Evolutionary conservation across 2,888 invertebrate genomes (phyloP), one percentile per base, ranked within the genome.

Genomic region (Ormia ochracea): DNA sequence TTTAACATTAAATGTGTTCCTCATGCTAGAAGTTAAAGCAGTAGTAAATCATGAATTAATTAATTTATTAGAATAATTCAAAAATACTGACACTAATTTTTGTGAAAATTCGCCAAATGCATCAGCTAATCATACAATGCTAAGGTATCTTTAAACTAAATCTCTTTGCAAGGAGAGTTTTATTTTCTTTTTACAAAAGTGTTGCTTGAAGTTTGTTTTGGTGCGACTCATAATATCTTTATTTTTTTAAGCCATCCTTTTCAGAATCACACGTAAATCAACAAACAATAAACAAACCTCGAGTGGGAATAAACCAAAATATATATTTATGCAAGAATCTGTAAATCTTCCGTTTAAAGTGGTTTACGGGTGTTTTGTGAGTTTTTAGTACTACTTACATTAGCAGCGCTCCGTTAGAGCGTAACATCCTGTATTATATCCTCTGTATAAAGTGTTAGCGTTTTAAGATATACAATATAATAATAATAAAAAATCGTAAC

Each of bases 401-500:
- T 88, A 85, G 86, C 85, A 85, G 88, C 88, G 86, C 88, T 87
- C 88, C 87, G 89, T 89, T 89, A 89, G 88, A 89, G 89, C 87
- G 89, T 89, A 86, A 89, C 88, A 86, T 89, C 89, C 89, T 89
- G 89, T 85, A 89, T 89, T 85, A 89, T 89, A 86, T 89, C 89
- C 87, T 89, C 89, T 87, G 83, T 81, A 82, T 72, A 72, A 68
- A 76, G 12, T 45, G 78, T 21, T 73, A 73, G 81, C 82, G 70
- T 78, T 70, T 72, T 19, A 56, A 59, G 26, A 75, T 28, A 82
- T 43, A 63, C 58, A n/a, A n/a, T 59, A 31, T 45, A 41, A 68
- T 38, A 70, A n/a, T n/a, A n/a, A n/a, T n/a, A n/a, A n/a, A 48
- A 63, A 26, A 38, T 65, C 41, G n/a, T 73, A 17, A 48, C 7